Evolutionary conservation across 1,140 invertebrate genomes (phyloP).

Genomic region (Pseudomyrmex pallidus): DNA sequence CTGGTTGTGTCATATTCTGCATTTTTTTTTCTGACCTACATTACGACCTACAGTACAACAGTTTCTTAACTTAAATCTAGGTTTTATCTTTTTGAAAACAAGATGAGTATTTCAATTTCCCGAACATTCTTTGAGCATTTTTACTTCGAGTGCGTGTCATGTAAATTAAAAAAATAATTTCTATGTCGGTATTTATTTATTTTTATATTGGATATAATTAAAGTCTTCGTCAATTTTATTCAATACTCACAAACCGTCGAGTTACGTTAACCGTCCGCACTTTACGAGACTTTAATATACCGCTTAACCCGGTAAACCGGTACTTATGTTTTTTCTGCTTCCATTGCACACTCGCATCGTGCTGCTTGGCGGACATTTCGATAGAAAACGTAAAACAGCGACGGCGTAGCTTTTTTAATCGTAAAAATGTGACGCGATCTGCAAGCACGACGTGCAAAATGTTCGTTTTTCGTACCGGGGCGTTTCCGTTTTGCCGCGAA

Average conservation of each 20-base stretch:
- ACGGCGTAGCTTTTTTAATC: conserved; percentile 15
- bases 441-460: conserved; percentile 22
- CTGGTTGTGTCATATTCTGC: conserved; percentile 8
- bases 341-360: neutral
- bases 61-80: conserved; percentile 17
- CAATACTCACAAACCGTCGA: neutral
- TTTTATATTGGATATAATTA: conserved; percentile 15
- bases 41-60: neutral
- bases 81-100: conserved; percentile 1
- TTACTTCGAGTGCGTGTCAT: neutral
- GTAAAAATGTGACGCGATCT: neutral
- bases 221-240: neutral
- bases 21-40: conserved; percentile 38
- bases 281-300: conserved; percentile 52
- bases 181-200: neutral
- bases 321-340: conserved; percentile 35
- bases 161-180: neutral
- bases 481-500: conserved; percentile 13
- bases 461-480: neutral
- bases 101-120: neutral
- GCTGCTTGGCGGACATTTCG: neutral
- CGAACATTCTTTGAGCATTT: neutral
- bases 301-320: conserved; percentile 36
- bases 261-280: conserved; percentile 20
- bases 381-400: neutral